phyloP scores from a whole-genome alignment of 2,113 vertebrate species.

The Silurus asotus region DNA sequence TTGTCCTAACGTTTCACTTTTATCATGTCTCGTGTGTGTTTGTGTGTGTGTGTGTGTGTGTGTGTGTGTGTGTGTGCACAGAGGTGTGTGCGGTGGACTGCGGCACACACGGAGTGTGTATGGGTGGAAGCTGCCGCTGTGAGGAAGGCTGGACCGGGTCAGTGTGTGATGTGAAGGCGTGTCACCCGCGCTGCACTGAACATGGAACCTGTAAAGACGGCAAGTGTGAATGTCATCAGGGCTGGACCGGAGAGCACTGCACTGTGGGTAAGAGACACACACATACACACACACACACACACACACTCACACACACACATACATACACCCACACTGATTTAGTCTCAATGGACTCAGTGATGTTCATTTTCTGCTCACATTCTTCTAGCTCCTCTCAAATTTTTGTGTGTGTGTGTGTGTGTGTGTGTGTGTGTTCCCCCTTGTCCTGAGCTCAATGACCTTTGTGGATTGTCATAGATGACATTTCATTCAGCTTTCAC shows the following conservation, averaged over 20 bases:
- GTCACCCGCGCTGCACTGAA: slow-evolving; percentile 91
- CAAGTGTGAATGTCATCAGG: slow-evolving; percentile 97
- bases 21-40: neutral
- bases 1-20: neutral
- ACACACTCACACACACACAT: slow-evolving; percentile 3
- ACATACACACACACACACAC: slow-evolving; percentile 25
- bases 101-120: slow-evolving; percentile 85
- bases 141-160: slow-evolving; percentile 94
- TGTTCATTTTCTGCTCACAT: neutral
- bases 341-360: neutral
- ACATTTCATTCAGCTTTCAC: slow-evolving; percentile 32
- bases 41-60: slow-evolving; percentile 17
- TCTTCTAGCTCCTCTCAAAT: neutral
- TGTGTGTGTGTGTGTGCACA: slow-evolving; percentile 56
- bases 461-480: slow-evolving; percentile 42
- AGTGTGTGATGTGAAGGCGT: slow-evolving; percentile 88
- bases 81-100: slow-evolving; percentile 91
- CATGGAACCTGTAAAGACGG: slow-evolving; percentile 95
- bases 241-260: slow-evolving; percentile 98
- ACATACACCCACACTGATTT: too few species aligned
- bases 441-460: slow-evolving; percentile 26
- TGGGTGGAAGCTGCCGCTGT: slow-evolving; percentile 88
- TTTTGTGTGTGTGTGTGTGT: slow-evolving; percentile 21
- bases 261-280: slow-evolving; percentile 85
- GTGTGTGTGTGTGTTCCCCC: neutral